Percentiles rank a stretch among this genome's conserved stretches.
phyloP scores from a whole-genome alignment of 1,140 invertebrate species.

The Ostrea denselamellosa region DNA sequence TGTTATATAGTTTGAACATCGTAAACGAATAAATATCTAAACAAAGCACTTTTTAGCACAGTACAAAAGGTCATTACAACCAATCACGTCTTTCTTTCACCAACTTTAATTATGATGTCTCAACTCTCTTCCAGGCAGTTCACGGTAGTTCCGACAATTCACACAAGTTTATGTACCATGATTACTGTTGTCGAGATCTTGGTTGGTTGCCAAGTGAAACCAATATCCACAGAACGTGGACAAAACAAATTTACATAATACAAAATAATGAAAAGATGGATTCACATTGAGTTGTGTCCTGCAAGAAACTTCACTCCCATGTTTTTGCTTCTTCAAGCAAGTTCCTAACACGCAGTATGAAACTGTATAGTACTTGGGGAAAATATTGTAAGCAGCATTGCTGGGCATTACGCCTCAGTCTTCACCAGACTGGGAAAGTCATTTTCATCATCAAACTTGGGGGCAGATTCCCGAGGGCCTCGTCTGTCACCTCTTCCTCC shows the following conservation, averaged over 20 bases:
- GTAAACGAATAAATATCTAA: background rate
- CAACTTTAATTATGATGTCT: background rate
- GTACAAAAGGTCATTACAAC: slow-evolving; percentile 10
- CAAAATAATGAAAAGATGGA: slow-evolving; percentile 39
- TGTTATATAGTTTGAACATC: slow-evolving; percentile 13
- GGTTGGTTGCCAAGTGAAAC: background rate
- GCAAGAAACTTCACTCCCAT: slow-evolving; percentile 36
- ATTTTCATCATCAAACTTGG: slow-evolving; percentile 95
- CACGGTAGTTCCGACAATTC: slow-evolving; percentile 24
- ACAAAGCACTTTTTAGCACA: slow-evolving; percentile 32
- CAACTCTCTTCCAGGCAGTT: slow-evolving; percentile 24
- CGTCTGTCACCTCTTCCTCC: slow-evolving; percentile 56
- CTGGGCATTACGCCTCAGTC: slow-evolving; percentile 61
- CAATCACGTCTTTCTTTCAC: slow-evolving; percentile 17
- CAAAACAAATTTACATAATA: slow-evolving; percentile 38
- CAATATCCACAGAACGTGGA: slow-evolving; percentile 13
- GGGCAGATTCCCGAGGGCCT: slow-evolving; percentile 84
- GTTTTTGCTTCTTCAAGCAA: slow-evolving; percentile 21
- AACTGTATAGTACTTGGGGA: slow-evolving; percentile 39
- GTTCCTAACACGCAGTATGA: slow-evolving; percentile 41
- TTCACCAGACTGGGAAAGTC: slow-evolving; percentile 88
- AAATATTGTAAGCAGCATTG: slow-evolving; percentile 40
- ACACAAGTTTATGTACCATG: slow-evolving; percentile 28
- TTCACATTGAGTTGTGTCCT: slow-evolving; percentile 29
- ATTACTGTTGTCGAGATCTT: slow-evolving; percentile 16